phyloP scores from a whole-genome alignment of 2,113 vertebrate genomes.

The Hypanus sabinus region DNA sequence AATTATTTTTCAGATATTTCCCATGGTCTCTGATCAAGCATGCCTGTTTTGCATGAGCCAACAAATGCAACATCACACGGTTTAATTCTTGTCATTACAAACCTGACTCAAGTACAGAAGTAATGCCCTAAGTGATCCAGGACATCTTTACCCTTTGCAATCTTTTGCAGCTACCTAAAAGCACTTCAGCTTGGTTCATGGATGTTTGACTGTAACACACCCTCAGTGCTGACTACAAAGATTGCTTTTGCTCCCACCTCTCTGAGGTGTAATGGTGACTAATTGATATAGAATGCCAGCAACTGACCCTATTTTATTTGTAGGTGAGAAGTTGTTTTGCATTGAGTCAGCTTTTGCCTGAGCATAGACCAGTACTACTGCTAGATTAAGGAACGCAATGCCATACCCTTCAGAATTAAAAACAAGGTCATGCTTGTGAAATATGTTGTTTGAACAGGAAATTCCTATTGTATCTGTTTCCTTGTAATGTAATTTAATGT shows the following conservation, averaged over 20 bases:
- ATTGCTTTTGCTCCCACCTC: too few relatives aligned
- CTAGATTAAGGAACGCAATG: neutral
- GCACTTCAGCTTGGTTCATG: too few relatives aligned
- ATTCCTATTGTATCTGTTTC: neutral
- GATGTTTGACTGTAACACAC: too few relatives aligned
- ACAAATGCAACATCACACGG: neutral
- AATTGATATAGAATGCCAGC: too few relatives aligned
- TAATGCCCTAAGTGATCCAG: neutral
- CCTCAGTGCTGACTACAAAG: too few relatives aligned
- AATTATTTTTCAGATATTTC: neutral
- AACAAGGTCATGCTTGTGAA: neutral
- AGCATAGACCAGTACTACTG: neutral
- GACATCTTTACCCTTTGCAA: too few relatives aligned
- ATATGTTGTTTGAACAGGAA: neutral
- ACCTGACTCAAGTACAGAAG: neutral
- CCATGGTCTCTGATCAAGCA: too few relatives aligned
- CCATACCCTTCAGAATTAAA: neutral
- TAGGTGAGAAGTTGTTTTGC: neutral
- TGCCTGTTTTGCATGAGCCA: too few relatives aligned
- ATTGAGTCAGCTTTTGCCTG: neutral
- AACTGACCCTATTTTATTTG: neutral
- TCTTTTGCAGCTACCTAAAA: too few relatives aligned
- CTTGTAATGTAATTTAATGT: neutral
- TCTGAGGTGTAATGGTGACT: too few relatives aligned
- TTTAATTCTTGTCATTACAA: neutral